Base-by-base conservation (phyloP, 92 coral and sea anemone genomes). In the Heliopora coerulea region DNA sequence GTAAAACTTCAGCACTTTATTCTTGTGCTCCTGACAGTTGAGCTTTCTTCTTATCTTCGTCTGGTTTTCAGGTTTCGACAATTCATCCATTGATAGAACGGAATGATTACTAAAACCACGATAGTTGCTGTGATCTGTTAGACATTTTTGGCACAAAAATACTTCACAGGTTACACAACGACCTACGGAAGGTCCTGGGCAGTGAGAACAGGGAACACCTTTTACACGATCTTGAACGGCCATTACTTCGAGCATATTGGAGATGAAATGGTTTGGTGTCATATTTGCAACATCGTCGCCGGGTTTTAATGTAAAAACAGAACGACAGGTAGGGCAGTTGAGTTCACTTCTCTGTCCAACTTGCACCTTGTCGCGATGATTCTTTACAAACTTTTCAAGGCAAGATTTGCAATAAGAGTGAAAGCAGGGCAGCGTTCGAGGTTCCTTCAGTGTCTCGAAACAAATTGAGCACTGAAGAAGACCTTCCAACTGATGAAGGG, bases 151-250 rank as follows among this genome's bases (percentile, higher is more conserved):
- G 28, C 75, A 68, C 31, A 68, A 20, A 28, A 68, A 68, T 29
- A 30, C 54, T n/a, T 68, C 61, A 68, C 75, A 68, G 46, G 20
- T 31, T n/a, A 68, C 75, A 44, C 73, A 66, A 44, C 73, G 73
- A 66, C 52, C 73, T 18, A 66, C 73, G 7, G 73, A 66, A 25
- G 31, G 21, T 10, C 34, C 30, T 29, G 41, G 33, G 26, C 73
- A 37, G 44, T 66, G 54, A 30, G 54, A 54, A 35, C 46, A n/a
- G 7, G 75, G 75, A 48, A 68, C 61, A 5, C 60, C 75, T 49
- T 18, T 68, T 12, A 52, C 56, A 11, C 72, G 54, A 65, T 65
- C 31, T 46, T 31, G 48, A 20, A 33, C 69, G 28, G 49, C 48
- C 48, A 23, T 62, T 11, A 39, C 69, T 1, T 23, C 49, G 10